Percentiles rank a stretch among this genome's conserved stretches.
Evolutionary conservation across 2,888 invertebrate genomes (phyloP).

Genomic region (Panopea generosa): DNA sequence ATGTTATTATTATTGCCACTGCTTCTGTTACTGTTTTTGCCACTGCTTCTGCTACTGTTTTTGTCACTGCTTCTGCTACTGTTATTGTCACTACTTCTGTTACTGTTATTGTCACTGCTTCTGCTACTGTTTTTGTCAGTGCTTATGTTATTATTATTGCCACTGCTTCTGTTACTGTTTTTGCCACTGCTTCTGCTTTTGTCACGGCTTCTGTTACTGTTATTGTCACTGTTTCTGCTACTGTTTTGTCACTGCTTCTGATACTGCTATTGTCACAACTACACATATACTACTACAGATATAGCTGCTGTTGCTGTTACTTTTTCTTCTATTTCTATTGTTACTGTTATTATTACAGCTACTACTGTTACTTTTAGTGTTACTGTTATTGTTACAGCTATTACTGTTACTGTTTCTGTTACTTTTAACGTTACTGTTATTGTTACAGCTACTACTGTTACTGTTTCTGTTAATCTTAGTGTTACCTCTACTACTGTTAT

Average conservation of each 20-base stretch:
- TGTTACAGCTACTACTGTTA: background rate
- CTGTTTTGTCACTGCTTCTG: background rate
- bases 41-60: constrained; percentile 7
- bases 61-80: background rate
- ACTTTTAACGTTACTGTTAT: background rate
- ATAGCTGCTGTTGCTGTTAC: background rate
- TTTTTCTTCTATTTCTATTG: background rate
- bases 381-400: too few relatives aligned
- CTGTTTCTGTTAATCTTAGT: background rate
- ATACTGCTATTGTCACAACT: background rate
- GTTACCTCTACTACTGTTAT: background rate
- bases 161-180: background rate
- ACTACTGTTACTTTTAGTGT: too few relatives aligned
- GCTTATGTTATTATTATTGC: background rate
- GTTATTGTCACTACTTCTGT: background rate
- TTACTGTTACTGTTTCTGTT: background rate
- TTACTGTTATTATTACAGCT: background rate
- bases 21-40: background rate
- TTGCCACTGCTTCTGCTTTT: background rate
- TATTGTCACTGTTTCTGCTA: background rate
- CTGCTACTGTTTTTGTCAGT: background rate
- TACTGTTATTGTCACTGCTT: background rate
- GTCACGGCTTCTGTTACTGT: background rate
- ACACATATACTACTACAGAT: background rate
- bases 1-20: too few relatives aligned